Conservation (phyloP, 2,113 vertebrate species). For the Hemicordylus capensis region DNA sequence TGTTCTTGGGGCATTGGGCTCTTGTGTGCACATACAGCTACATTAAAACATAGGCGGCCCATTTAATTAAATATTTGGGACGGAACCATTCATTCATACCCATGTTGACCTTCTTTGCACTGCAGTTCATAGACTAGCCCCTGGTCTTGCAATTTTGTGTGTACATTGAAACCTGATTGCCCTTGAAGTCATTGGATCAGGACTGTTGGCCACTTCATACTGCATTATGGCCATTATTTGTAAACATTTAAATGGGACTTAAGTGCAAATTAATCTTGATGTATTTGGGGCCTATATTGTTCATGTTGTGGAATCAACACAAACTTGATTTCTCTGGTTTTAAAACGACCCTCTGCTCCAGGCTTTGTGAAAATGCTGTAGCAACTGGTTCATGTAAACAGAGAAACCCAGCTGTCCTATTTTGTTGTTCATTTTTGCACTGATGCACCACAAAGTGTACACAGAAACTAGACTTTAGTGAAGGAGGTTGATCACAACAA, state of each 20-base stretch:
- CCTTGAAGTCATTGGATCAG: neutral
- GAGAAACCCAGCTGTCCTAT: too few species aligned
- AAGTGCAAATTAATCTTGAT: neutral
- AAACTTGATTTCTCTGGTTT: neutral
- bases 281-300: neutral
- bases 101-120: too few species aligned
- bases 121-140: too few species aligned
- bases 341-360: neutral
- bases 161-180: neutral
- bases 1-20: neutral
- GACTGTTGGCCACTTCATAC: neutral
- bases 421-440: too few species aligned
- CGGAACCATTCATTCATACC: neutral
- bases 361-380: too few species aligned
- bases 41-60: neutral
- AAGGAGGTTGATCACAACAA: too few species aligned
- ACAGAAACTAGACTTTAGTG: too few species aligned
- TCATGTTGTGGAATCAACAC: neutral
- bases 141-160: neutral
- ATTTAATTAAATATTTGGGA: neutral
- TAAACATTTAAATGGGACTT: neutral
- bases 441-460: too few species aligned
- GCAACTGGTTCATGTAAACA: too few species aligned
- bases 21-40: neutral
- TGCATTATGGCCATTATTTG: neutral